Percentiles rank a stretch among this genome's conserved stretches.
Conservation (phyloP, 2,888 invertebrate species). For the Allacma fusca region DNA sequence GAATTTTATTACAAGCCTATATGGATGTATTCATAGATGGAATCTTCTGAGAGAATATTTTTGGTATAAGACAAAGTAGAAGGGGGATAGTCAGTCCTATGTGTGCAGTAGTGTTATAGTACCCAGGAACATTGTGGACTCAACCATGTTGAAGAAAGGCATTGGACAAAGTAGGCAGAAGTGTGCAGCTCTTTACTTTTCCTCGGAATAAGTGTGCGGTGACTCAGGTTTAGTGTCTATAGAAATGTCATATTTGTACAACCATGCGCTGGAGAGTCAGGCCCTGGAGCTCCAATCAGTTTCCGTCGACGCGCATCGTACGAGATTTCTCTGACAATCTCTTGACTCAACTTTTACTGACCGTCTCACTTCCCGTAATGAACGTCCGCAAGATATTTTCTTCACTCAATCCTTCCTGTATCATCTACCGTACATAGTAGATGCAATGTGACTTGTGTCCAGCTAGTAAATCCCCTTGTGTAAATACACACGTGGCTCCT, state of each 20-base stretch:
- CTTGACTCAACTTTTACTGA: constrained; percentile 33
- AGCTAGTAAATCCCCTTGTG: too few species aligned
- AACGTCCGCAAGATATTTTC: constrained; percentile 41
- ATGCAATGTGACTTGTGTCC: too few species aligned
- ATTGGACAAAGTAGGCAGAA: constrained; percentile 1
- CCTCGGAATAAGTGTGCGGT: constrained; percentile 2
- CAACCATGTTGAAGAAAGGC: not conserved
- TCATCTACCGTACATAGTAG: too few species aligned
- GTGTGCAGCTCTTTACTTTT: not conserved
- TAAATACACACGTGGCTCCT: too few species aligned
- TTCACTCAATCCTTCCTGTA: constrained; percentile 25
- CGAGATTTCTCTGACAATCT: constrained; percentile 42
- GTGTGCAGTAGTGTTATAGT: too few species aligned
- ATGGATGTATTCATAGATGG: too few species aligned
- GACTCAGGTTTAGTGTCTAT: constrained; percentile 34
- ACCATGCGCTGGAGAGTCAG: constrained; percentile 50
- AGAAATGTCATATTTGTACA: constrained; percentile 54
- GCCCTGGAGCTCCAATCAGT: constrained; percentile 51
- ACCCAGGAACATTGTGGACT: too few species aligned
- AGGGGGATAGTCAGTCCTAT: too few species aligned
- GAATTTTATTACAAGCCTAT: too few species aligned
- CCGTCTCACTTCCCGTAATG: constrained; percentile 38
- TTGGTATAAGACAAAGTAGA: too few species aligned
- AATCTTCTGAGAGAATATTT: too few species aligned
- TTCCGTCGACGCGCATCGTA: constrained; percentile 51